A percentile compares a stretch with the other conserved stretches of the same genome.
Evolutionary conservation across 64 coral and sea anemone species (phyloP).

Genomic region (Actinia tenebrosa): DNA sequence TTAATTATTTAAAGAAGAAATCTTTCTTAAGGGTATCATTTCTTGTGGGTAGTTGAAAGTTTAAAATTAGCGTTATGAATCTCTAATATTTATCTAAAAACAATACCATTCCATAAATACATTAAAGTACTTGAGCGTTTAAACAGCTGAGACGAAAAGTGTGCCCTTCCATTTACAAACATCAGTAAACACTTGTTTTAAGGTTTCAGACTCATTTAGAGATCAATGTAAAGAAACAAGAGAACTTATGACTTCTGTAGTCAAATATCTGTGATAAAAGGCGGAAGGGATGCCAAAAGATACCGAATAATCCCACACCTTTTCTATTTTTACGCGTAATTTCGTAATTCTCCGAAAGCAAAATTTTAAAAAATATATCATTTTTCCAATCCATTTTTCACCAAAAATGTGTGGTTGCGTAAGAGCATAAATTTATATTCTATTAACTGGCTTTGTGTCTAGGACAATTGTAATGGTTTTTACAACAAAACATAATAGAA

Average conservation of each 20-base stretch:
- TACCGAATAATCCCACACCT: background rate
- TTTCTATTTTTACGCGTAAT: background rate
- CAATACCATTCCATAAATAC: background rate
- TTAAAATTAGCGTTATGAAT: too few relatives aligned
- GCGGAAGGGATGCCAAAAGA: constrained; percentile 3
- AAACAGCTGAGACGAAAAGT: background rate
- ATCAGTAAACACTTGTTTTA: background rate
- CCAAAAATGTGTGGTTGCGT: background rate
- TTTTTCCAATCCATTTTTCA: background rate
- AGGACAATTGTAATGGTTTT: background rate
- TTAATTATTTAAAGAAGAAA: too few relatives aligned
- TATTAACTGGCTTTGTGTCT: background rate
- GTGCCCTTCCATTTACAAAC: background rate
- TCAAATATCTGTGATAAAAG: constrained; percentile 9
- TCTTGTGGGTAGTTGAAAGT: too few relatives aligned
- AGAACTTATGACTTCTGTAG: background rate
- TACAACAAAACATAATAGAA: background rate
- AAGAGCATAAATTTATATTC: background rate
- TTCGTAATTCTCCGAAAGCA: background rate
- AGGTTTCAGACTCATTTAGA: background rate
- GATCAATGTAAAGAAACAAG: background rate
- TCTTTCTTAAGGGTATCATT: too few relatives aligned
- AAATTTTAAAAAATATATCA: too few relatives aligned
- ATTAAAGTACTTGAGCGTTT: background rate
- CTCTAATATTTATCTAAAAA: background rate